A percentile compares a stretch with the other conserved stretches of the same genome.
Conservation (phyloP, 2,113 vertebrate species). For the Maccullochella peelii region DNA sequence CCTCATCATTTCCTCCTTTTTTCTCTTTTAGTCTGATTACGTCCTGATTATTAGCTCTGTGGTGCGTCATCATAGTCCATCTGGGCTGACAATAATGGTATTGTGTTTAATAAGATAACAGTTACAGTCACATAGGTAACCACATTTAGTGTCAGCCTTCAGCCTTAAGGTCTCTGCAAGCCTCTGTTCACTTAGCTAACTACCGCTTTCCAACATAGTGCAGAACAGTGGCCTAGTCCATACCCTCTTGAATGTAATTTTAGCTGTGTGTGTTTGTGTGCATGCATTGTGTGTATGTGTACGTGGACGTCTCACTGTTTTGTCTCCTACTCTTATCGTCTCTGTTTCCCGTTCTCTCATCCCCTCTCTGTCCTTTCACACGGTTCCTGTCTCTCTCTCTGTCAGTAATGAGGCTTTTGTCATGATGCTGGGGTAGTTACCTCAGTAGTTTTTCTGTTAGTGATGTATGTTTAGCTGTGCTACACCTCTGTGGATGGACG, state of each 20-base stretch:
- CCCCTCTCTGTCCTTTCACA: conserved; percentile 28
- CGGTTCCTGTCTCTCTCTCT: conserved; percentile 6
- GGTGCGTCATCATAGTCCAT: conserved; percentile 10
- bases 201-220: conserved; percentile 45
- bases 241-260: conserved; percentile 71
- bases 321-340: conserved; percentile 30
- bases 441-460: conserved; percentile 10
- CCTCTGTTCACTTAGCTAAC: conserved; percentile 46
- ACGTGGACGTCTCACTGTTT: conserved; percentile 15
- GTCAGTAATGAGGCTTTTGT: conserved; percentile 28
- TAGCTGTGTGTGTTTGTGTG: conserved; percentile 48
- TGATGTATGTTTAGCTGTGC: conserved; percentile 9
- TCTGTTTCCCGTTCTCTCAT: conserved; percentile 34
- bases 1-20: background rate
- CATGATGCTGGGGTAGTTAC: conserved; percentile 21
- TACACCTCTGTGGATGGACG: conserved; percentile 15
- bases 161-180: conserved; percentile 20
- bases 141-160: conserved; percentile 6
- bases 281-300: conserved; percentile 23
- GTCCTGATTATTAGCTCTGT: conserved; percentile 1
- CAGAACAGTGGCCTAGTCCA: conserved; percentile 68
- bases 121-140: background rate
- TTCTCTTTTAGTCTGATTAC: background rate
- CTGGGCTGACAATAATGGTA: background rate
- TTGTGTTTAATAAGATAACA: background rate